Evolutionary conservation across 2,888 invertebrate species (phyloP), one percentile per base, ranked within the genome.

Genomic region (Euspilapteryx auroguttella): DNA sequence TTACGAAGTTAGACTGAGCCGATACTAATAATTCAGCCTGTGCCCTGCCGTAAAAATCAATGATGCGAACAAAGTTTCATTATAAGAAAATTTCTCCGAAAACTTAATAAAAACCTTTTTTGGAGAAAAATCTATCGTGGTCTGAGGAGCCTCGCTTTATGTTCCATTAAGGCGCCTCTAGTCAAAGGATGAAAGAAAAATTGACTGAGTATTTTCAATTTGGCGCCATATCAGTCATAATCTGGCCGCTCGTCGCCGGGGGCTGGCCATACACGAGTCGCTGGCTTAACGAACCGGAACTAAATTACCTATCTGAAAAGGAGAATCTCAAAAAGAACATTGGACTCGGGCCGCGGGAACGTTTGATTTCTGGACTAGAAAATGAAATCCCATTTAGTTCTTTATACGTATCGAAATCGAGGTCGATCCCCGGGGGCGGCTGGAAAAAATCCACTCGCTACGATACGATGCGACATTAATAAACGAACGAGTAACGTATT

Each of bases 361-460:
- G 52, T 65, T 65, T 69, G 65, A 65, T 57, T 61, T 47, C 51
- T 64, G 57, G 59, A 69, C 62, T 68, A 71, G 69, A 69, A 71
- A 69, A 71, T 65, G 55, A 62, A 69, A 65, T 57, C 55, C 54
- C 53, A 58, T 66, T 63, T 61, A 63, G 55, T 51, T 49, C 45
- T 40, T 40, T 42, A 39, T 45, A 48, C 45, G 50, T 44, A 43
- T 38, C 28, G 31, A 42, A 44, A 23, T 21, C 42, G 45, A 41
- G 41, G 37, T 36, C 34, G 31, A 34, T 55, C 59, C 63, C 32
- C 52, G 28, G 21, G 49, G 48, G 53, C 28, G 36, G 40, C 37
- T 35, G 34, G 35, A 47, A 50, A 64, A 23, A 14, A 28, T 4
- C 6, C 12, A 12, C 17, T 12, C 62, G n/a, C n/a, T n/a, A n/a